Conservation (phyloP, 2,113 vertebrate genomes). For the Dipodomys merriami region DNA sequence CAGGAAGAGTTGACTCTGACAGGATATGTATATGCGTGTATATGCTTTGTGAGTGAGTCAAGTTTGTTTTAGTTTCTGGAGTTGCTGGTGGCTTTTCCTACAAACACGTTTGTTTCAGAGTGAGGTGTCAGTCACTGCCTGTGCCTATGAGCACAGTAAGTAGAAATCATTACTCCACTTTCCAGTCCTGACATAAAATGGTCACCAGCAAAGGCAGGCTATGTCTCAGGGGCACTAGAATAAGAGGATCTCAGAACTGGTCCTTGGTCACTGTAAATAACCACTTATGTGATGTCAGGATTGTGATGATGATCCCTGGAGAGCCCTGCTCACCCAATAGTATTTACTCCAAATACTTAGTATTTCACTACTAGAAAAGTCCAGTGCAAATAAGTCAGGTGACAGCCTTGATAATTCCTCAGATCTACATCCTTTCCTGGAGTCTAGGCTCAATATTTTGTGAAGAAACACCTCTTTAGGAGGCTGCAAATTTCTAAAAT, state of each 20-base stretch:
- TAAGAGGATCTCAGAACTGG: not conserved
- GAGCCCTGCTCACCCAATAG: not conserved
- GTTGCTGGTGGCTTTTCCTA: not conserved
- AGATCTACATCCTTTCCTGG: not conserved
- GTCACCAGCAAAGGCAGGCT: not conserved
- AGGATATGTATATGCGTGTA: too few relatives aligned
- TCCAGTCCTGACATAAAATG: not conserved
- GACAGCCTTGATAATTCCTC: not conserved
- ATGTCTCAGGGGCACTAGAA: too few relatives aligned
- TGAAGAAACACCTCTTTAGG: not conserved
- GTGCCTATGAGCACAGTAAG: not conserved
- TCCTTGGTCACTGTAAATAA: not conserved
- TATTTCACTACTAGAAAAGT: not conserved
- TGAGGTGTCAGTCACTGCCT: not conserved
- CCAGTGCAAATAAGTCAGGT: not conserved
- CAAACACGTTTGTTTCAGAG: not conserved
- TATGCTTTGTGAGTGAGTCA: not conserved
- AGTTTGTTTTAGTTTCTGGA: not conserved
- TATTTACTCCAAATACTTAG: not conserved
- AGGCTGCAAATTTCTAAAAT: not conserved
- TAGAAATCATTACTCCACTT: not conserved
- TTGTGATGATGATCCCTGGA: not conserved
- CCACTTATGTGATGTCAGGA: not conserved
- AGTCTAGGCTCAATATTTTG: not conserved
- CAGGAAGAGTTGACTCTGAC: not conserved